These are phyloP conservation scores for Panurus biarmicus DNA, from an alignment of 2,113 vertebrate species.

Conservation along the genomic window DNA sequence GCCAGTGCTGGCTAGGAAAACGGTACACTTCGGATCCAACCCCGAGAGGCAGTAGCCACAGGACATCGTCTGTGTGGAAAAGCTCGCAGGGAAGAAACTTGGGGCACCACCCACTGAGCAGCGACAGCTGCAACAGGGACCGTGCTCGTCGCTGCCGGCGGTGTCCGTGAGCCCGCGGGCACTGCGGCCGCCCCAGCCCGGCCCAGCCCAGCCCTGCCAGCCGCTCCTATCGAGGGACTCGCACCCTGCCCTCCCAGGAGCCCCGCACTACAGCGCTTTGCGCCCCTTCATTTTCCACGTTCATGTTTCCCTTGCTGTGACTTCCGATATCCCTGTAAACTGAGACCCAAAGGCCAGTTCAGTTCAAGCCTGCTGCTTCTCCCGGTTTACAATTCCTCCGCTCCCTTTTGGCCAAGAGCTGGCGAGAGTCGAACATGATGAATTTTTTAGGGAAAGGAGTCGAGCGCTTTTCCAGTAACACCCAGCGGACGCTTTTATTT, in stretches of 20 bases:
- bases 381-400: not conserved
- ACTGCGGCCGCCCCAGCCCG: not conserved
- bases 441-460: not conserved
- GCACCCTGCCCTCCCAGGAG: not conserved
- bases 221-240: fast-evolving
- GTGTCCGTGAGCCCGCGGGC: too few relatives aligned
- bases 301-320: not conserved
- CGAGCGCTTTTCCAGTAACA: not conserved
- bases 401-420: not conserved
- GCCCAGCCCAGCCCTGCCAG: not conserved
- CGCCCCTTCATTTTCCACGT: not conserved
- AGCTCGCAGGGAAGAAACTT: not conserved
- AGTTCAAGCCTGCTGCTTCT: not conserved
- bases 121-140: not conserved
- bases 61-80: not conserved
- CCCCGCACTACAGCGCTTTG: not conserved
- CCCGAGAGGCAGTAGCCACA: not conserved
- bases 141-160: too few relatives aligned
- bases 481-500: not conserved
- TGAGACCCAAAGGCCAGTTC: not conserved
- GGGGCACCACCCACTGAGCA: not conserved
- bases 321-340: not conserved
- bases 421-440: not conserved
- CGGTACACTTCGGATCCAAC: not conserved
- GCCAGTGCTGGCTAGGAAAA: not conserved